Evolutionary conservation across 1,140 invertebrate species (phyloP).

Genomic region (Drosophila nasuta): DNA sequence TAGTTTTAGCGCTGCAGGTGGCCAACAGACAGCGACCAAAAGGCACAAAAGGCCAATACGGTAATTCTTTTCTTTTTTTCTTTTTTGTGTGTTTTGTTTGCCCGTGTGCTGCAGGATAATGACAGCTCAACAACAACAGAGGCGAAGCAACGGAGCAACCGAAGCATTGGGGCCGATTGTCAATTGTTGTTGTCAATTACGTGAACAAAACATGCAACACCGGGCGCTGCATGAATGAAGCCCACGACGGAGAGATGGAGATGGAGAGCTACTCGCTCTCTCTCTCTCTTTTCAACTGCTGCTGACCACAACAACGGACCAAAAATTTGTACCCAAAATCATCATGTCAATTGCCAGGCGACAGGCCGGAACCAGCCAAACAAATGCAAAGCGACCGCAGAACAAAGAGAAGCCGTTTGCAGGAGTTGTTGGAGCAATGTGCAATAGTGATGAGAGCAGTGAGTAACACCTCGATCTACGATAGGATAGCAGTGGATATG

Average conservation of each 20-base stretch:
- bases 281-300: slow-evolving; percentile 1
- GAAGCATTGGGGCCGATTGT: slow-evolving; percentile 66
- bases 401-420: slow-evolving; percentile 57
- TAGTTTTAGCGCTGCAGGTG: slow-evolving; percentile 70
- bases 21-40: slow-evolving; percentile 55
- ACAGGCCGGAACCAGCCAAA: slow-evolving; percentile 48
- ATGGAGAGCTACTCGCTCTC: background rate
- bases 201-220: slow-evolving; percentile 73
- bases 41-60: slow-evolving; percentile 24
- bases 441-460: slow-evolving; percentile 17
- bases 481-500: background rate
- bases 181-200: slow-evolving; percentile 80
- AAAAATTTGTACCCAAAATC: slow-evolving; percentile 72
- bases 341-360: slow-evolving; percentile 56
- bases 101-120: slow-evolving; percentile 64
- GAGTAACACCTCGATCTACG: background rate
- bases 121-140: slow-evolving; percentile 60
- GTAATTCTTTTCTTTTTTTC: slow-evolving; percentile 12
- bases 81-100: slow-evolving; percentile 2
- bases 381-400: slow-evolving; percentile 70
- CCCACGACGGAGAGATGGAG: background rate
- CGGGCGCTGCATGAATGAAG: slow-evolving; percentile 48
- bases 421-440: slow-evolving; percentile 15
- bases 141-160: slow-evolving; percentile 21
- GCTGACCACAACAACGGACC: slow-evolving; percentile 52